These are phyloP conservation scores for Melitaea athalia DNA, from an alignment of 2,888 invertebrate genomes.

Conservation along the genomic window DNA sequence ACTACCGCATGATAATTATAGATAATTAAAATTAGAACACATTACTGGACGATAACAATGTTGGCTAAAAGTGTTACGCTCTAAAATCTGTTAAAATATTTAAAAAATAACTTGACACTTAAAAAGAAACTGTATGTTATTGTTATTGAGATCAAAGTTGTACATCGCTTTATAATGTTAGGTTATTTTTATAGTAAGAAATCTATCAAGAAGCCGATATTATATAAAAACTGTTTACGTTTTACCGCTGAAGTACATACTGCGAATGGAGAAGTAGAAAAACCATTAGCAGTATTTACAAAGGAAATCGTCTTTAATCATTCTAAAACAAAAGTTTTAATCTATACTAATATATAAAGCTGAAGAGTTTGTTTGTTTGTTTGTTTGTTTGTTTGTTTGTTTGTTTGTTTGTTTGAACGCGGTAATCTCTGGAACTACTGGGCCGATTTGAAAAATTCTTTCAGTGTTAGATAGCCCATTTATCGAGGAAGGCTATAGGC, in stretches of 20 bases:
- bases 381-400: no score
- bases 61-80: constrained; percentile 1
- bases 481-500: no score
- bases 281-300: constrained; percentile 1
- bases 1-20: constrained; percentile 6
- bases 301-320: not conserved
- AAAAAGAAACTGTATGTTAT: not conserved
- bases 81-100: constrained; percentile 3
- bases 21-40: constrained; percentile 13
- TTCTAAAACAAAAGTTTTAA: not conserved
- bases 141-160: not conserved
- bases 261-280: not conserved
- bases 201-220: constrained; percentile 2
- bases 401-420: no score
- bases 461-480: no score
- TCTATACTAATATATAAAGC: not conserved
- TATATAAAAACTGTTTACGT: constrained; percentile 9
- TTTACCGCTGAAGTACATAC: constrained; percentile 4
- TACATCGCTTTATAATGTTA: not conserved
- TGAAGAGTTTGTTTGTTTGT: no score
- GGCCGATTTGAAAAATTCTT: no score
- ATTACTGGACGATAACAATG: constrained; percentile 11
- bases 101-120: not conserved
- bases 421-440: no score
- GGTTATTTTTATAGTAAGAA: constrained; percentile 2